Evolutionary conservation across 2,888 invertebrate species (phyloP), one percentile per base, ranked within the genome.

Genomic region (Creontiades dilutus): DNA sequence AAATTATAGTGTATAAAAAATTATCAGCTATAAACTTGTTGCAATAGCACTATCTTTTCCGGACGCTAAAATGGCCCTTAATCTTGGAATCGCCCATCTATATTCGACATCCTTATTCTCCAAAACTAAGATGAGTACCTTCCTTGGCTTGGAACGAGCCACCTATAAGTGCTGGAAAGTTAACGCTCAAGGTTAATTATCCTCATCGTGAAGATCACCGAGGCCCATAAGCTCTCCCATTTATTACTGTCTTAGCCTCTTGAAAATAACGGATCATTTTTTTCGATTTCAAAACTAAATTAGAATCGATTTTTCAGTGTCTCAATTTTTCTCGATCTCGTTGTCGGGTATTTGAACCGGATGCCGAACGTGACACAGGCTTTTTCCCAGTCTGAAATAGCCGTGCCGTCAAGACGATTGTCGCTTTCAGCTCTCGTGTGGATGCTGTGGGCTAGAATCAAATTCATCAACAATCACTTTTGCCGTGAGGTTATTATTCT

Each of bases 371-470:
- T 89, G 57, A 80, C 28, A 13, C 81, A 89, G 27, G 47, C 57
- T 7, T 89, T 81, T 46, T 48, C 37, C 14, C 57, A 57, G 16
- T 89, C 89, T 5, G 89, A 89, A 28, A 28, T 89, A 16, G 81
- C 81, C 46, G 16, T 52, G 0, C 61, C 89, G 0, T 89, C 80
- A 9, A 81, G 81, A 28, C 23, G 81, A 19, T 23, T 89, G 37
- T 47, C 80, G n/a, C 61, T 89, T 13, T 57, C 89, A 7, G 81
- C 89, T 16, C 61, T 89, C 0, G 80, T 89, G 27, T 89, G 89
- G 89, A 89, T 89, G 89, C 47, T 89, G n/a, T 89, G 89, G 89
- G 28, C 81, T 0, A 48, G 89, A 37, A 14, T 89, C 14, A 78
- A 81, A 37, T 89, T 81, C 46, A 61, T 89, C 61, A 89, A 89